phyloP scores from a whole-genome alignment of 1,140 invertebrate species.

The Hyles vespertilio region DNA sequence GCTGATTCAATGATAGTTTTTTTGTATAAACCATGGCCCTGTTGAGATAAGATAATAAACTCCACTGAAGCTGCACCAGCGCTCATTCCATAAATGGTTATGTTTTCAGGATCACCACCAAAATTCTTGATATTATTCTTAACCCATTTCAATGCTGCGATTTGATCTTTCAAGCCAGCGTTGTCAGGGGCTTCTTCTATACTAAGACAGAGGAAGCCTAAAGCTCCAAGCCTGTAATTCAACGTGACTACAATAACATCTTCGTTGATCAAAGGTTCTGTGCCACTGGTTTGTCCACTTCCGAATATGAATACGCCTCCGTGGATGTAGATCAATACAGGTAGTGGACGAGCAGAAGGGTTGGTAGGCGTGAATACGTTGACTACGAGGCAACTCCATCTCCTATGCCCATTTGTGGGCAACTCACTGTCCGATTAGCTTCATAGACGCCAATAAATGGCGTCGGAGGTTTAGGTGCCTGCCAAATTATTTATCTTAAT shows the following conservation, averaged over 20 bases:
- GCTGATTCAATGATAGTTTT: slow-evolving; percentile 44
- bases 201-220: slow-evolving; percentile 76
- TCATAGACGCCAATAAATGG: slow-evolving; percentile 36
- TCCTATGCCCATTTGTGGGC: slow-evolving; percentile 23
- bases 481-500: too few species aligned
- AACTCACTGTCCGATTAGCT: slow-evolving; percentile 42
- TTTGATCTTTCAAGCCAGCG: slow-evolving; percentile 54
- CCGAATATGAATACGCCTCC: slow-evolving; percentile 66
- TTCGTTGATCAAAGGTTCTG: slow-evolving; percentile 78
- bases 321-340: slow-evolving; percentile 74
- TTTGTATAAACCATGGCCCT: slow-evolving; percentile 57
- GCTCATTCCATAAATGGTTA: slow-evolving; percentile 86
- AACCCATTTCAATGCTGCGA: slow-evolving; percentile 49
- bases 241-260: slow-evolving; percentile 81
- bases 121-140: slow-evolving; percentile 72
- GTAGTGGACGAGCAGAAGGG: slow-evolving; percentile 25
- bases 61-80: slow-evolving; percentile 76
- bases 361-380: slow-evolving; percentile 60
- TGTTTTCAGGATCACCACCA: slow-evolving; percentile 82
- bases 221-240: slow-evolving; percentile 81
- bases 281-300: slow-evolving; percentile 55
- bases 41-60: slow-evolving; percentile 47
- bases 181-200: slow-evolving; percentile 60
- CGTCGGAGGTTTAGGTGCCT: too few species aligned
- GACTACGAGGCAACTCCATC: slow-evolving; percentile 64